Conservation (phyloP, 92 coral and sea anemone species). For the Actinernus sp. region DNA sequence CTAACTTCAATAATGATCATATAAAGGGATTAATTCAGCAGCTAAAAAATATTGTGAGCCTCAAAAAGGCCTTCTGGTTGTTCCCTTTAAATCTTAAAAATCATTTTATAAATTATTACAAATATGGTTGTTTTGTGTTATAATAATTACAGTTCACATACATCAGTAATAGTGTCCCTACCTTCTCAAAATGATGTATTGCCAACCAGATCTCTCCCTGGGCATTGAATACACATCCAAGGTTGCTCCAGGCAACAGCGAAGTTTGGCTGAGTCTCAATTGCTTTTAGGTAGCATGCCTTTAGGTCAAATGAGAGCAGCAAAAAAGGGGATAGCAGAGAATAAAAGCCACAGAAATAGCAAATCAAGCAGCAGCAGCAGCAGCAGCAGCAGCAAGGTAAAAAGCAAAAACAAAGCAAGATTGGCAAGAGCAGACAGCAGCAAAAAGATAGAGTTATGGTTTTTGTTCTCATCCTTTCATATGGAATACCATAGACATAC, state of each 20-base stretch:
- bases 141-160: no score
- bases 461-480: constrained; percentile 97
- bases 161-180: no score
- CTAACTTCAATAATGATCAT: no score
- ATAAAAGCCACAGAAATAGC: constrained; percentile 79
- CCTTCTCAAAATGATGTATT: constrained; percentile 99
- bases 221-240: constrained; percentile 99
- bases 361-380: constrained; percentile 70
- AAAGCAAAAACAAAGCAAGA: constrained; percentile 51
- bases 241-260: constrained; percentile 99
- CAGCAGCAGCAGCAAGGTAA: constrained; percentile 67
- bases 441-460: constrained; percentile 98
- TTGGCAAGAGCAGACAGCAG: constrained; percentile 81
- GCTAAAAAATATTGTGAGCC: no score
- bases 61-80: no score
- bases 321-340: constrained; percentile 87
- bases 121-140: no score
- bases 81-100: no score
- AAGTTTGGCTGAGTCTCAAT: constrained; percentile 99
- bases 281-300: constrained; percentile 99
- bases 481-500: constrained; percentile 36
- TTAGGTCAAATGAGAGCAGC: constrained; percentile 77
- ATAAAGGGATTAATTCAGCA: no score
- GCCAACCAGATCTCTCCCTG: constrained; percentile 99
- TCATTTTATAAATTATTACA: no score